A percentile compares a stretch with the other conserved stretches of the same genome.
These are phyloP conservation scores for Papilio dardanus DNA, from an alignment of 1,140 invertebrate genomes.

Conservation along the genomic window DNA sequence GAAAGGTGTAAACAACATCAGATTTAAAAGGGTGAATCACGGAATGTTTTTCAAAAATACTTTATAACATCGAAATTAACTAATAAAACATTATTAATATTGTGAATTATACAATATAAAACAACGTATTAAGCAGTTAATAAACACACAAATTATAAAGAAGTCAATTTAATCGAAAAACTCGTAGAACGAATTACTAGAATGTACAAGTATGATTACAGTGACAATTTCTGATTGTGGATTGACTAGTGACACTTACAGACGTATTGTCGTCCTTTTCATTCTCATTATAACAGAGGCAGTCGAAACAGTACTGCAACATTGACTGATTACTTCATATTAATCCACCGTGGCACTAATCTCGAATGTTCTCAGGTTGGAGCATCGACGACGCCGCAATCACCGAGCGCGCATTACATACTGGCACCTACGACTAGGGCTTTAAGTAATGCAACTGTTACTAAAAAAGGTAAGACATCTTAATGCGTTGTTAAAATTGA, in stretches of 20 bases:
- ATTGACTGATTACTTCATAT: slow-evolving; percentile 22
- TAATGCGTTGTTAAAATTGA: slow-evolving; percentile 9
- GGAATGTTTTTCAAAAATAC: slow-evolving; percentile 7
- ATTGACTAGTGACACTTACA: no score
- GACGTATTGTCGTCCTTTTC: no score
- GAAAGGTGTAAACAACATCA: slow-evolving; percentile 18
- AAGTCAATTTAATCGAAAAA: neutral
- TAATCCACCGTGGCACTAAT: slow-evolving; percentile 29
- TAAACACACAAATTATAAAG: neutral
- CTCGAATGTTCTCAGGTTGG: slow-evolving; percentile 50
- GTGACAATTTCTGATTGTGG: neutral
- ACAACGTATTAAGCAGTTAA: neutral
- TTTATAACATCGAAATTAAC: neutral
- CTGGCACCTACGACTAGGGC: slow-evolving; percentile 69
- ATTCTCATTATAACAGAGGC: no score
- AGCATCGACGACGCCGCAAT: slow-evolving; percentile 69
- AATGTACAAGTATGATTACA: neutral
- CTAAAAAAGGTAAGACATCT: slow-evolving; percentile 70
- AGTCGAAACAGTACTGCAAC: neutral
- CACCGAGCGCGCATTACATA: slow-evolving; percentile 74
- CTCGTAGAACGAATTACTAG: neutral
- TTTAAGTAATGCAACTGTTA: slow-evolving; percentile 68
- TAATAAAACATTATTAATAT: neutral
- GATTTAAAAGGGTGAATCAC: slow-evolving; percentile 18
- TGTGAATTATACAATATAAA: neutral